A percentile compares a stretch with the other conserved stretches of the same genome.
These are phyloP conservation scores for Eurytoma californica DNA, from an alignment of 2,888 invertebrate genomes.

Conservation along the genomic window DNA sequence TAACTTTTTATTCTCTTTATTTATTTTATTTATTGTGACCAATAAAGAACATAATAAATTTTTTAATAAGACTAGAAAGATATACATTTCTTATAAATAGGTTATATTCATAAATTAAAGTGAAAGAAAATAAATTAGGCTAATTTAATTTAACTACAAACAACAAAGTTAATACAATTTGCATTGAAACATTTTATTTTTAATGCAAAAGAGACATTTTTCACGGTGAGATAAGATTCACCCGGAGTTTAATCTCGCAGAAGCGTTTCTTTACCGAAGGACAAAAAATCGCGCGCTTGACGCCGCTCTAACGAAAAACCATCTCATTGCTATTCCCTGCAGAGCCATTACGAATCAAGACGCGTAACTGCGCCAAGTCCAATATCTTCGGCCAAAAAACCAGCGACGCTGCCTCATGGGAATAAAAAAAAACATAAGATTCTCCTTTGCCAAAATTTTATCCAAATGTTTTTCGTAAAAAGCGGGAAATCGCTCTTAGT, in stretches of 20 bases:
- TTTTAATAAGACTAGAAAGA: no score
- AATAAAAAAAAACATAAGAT: neutral
- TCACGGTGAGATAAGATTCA: no score
- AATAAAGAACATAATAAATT: no score
- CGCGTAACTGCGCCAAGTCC: neutral
- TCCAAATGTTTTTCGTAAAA: constrained; percentile 13
- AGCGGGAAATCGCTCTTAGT: neutral
- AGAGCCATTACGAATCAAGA: constrained; percentile 17
- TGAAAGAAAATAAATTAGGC: no score
- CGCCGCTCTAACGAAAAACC: neutral
- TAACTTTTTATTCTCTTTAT: no score
- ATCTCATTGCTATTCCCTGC: constrained; percentile 24
- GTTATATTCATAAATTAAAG: no score
- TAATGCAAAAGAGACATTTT: no score
- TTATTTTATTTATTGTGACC: no score
- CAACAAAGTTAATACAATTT: no score
- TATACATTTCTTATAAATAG: no score
- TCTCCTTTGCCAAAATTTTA: constrained; percentile 27
- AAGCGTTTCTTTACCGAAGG: neutral
- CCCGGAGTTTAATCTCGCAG: neutral
- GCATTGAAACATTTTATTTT: no score
- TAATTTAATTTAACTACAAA: no score
- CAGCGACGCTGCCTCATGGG: neutral
- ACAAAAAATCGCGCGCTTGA: neutral
- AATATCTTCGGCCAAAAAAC: constrained; percentile 21